phyloP scores from a whole-genome alignment of 2,888 invertebrate genomes.

The Embidobia sp. region DNA sequence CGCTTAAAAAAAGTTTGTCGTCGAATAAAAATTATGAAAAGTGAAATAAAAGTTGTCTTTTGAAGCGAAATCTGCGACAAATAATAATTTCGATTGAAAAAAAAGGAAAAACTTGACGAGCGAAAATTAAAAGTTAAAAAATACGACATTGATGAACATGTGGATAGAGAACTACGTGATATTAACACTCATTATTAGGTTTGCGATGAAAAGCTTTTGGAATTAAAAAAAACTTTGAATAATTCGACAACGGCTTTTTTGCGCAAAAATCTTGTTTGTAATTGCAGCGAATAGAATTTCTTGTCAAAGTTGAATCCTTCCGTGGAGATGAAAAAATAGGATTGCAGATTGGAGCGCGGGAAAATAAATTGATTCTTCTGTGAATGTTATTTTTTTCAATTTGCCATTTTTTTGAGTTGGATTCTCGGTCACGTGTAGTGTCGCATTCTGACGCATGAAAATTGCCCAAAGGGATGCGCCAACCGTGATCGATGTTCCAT shows the following conservation, averaged over 20 bases:
- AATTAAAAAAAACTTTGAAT: too few relatives aligned
- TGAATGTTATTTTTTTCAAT: constrained; percentile 24
- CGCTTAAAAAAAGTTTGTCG: too few relatives aligned
- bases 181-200: too few relatives aligned
- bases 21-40: too few relatives aligned
- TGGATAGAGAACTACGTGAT: too few relatives aligned
- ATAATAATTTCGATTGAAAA: too few relatives aligned
- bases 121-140: too few relatives aligned
- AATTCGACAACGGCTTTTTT: background rate
- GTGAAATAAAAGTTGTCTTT: too few relatives aligned
- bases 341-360: constrained; percentile 26
- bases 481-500: constrained; percentile 79
- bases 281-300: constrained; percentile 7
- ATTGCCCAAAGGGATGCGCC: constrained; percentile 81
- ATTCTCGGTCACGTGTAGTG: constrained; percentile 65
- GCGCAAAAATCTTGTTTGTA: constrained; percentile 8
- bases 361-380: constrained; percentile 45
- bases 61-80: too few relatives aligned
- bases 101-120: too few relatives aligned
- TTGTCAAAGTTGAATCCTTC: background rate
- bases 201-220: too few relatives aligned
- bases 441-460: constrained; percentile 80
- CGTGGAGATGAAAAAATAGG: constrained; percentile 6
- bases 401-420: background rate
- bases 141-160: too few relatives aligned